Base-by-base conservation (phyloP, 92 coral and sea anemone species). In the Ricordea florida region DNA sequence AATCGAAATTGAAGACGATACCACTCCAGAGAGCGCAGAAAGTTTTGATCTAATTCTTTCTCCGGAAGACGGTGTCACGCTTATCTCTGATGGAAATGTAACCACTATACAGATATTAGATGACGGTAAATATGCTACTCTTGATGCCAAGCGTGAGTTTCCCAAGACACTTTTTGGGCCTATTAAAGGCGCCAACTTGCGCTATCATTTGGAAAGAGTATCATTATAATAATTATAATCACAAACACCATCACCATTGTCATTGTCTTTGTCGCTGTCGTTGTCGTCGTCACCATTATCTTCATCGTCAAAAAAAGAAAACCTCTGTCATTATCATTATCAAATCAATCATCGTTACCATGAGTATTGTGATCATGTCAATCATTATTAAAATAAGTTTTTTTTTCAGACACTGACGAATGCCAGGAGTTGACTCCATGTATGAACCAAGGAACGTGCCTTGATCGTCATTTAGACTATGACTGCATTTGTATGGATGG, bases 361-460 rank as follows among this genome's bases (percentile, higher is more conserved):
- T 14, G 20, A 23, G 24, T 14, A 18, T 2, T 10, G 13, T 20
- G 3, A 42, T 42, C 11, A 28, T 10, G 6, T 4, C n/a, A 28
- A 16, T 29, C 15, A 57, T 15, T 28, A 13, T 53, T 53, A 11
- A 40, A 28, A 11, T 35, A n/a, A n/a, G n/a, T 3, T 16, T 10
- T 32, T 34, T 30, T 58, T 34, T 16, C 30, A 58, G 65, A 58
- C 36, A 58, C 36, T 35, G 65, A 58, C 44, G 65, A 58, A 34
- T 58, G 65, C n/a, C 43, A 27, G 4, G 17, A n/a, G 3, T n/a
- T n/a, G n/a, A 1, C 6, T 27, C 65, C 65, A 34, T 58, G 65
- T 15, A 8, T n/a, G 23, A 58, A 58, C 36, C 43, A 30, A 5
- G 65, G 43, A 5, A 58, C 65, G 0, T 58, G 65, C 37, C 23